Conservation (phyloP, 2,888 invertebrate genomes). For the Cerastoderma edule region DNA sequence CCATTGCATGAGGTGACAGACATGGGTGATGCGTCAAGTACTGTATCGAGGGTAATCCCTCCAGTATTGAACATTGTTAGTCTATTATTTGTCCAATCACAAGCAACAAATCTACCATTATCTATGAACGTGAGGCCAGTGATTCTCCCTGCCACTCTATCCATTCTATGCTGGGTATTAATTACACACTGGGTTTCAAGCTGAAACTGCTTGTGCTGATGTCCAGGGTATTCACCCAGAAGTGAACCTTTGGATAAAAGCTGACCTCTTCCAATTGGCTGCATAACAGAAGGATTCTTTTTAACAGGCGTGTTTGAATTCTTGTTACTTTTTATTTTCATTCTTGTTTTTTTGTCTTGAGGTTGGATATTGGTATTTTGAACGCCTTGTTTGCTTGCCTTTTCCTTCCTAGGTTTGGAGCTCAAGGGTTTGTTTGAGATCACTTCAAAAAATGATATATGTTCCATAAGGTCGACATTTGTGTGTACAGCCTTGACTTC, state of each 20-base stretch:
- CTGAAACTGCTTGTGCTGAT: neutral
- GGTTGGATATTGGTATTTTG: neutral
- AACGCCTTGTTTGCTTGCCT: neutral
- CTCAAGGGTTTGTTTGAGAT: neutral
- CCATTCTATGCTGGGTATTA: neutral
- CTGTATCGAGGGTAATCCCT: conserved; percentile 54
- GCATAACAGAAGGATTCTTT: neutral
- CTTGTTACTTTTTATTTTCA: neutral
- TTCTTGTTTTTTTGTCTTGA: neutral
- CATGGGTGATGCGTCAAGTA: conserved; percentile 44
- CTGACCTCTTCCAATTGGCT: neutral
- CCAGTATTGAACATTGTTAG: conserved; percentile 54
- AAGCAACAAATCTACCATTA: conserved; percentile 48
- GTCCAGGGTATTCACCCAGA: conserved; percentile 12
- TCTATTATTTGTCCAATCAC: conserved; percentile 56
- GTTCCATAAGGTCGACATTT: neutral
- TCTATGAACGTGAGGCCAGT: conserved; percentile 23
- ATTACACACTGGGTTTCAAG: conserved; percentile 1
- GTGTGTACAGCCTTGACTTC: conserved; percentile 1
- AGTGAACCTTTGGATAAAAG: neutral
- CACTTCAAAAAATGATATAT: conserved; percentile 2
- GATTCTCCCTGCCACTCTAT: neutral
- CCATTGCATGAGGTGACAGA: conserved; percentile 46
- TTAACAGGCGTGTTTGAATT: neutral
- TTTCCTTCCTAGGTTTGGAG: neutral